A percentile compares a stretch with the other conserved stretches of the same genome.
phyloP scores from a whole-genome alignment of 2,888 invertebrate genomes.

The Ormyrus thymus region DNA sequence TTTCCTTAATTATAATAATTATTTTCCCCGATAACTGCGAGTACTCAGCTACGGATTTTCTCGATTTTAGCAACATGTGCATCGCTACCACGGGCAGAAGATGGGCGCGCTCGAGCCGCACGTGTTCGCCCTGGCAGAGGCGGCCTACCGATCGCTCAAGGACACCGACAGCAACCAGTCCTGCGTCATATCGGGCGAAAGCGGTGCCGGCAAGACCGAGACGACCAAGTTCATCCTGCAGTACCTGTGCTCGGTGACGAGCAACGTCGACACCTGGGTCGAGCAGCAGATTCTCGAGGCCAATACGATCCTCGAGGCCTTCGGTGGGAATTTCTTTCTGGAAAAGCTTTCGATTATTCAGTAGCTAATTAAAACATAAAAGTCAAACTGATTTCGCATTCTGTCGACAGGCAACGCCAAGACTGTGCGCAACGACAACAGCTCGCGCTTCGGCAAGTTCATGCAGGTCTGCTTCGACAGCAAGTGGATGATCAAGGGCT shows the following conservation, averaged over 20 bases:
- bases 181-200: conserved; percentile 94
- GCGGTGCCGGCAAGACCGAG: conserved; percentile 95
- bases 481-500: conserved; percentile 92
- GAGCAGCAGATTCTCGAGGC: conserved; percentile 96
- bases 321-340: conserved; percentile 79
- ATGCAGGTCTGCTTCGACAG: conserved; percentile 95
- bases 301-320: conserved; percentile 94
- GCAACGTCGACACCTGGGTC: conserved; percentile 92
- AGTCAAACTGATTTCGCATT: not conserved
- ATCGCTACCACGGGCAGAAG: conserved; percentile 88
- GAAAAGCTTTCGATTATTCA: not conserved
- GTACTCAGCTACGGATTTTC: not conserved
- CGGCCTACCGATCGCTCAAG: conserved; percentile 87
- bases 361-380: not conserved
- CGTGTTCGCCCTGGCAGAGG: conserved; percentile 93
- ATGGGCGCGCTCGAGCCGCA: conserved; percentile 89
- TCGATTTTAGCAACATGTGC: conserved; percentile 84
- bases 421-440: conserved; percentile 94
- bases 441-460: conserved; percentile 95
- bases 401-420: conserved; percentile 87
- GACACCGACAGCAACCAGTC: conserved; percentile 82
- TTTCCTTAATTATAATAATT: conserved; percentile 14
- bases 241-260: conserved; percentile 92
- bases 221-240: conserved; percentile 94
- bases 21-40: not conserved